Base-by-base conservation (phyloP, 1,140 invertebrate genomes). In the Pantala flavescens region DNA sequence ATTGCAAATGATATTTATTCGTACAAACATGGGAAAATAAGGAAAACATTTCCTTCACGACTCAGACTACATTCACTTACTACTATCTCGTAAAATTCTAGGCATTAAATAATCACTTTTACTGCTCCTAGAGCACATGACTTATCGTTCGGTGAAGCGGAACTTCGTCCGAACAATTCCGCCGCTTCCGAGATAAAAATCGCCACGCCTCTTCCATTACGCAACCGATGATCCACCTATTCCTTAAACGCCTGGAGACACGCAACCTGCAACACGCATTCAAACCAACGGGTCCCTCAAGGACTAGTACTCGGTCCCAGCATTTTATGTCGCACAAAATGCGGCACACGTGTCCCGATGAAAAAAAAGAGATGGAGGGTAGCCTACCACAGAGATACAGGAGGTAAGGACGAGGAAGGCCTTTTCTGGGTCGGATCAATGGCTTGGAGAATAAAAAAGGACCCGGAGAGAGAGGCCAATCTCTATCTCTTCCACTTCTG, bases 391-490 rank as follows among this genome's bases (percentile, higher is more conserved):
- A 36, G 28, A 5, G 28, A 36, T 36, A 36, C 14, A 63, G 49
- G 12, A 21, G 49, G 49, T 63, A 21, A 3, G 49, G 49, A 63
- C 5, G n/a, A 63, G 49, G 5, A 63, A 12, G 16, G 49, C 49
- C 49, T 63, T 63, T 63, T 63, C 49, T 63, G 49, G 49, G 49
- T 63, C 49, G 49, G 49, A 63, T 63, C 49, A 14, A 63, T 63
- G 49, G 3, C n/a, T 21, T 3, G 12, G 49, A 19, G 12, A 21
- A 21, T 63, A 21, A 21, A 21, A 63, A 63, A 21, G 49, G 49
- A 21, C 12, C n/a, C 14, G 49, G 49, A 63, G 49, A 21, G 49
- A 12, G n/a, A 21, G n/a, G 49, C 49, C 49, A 63, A 63, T 63
- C 49, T 63, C 49, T 63, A 63, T 63, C n/a, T 63, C 49, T 63